A percentile compares a stretch with the other conserved stretches of the same genome.
phyloP scores from a whole-genome alignment of 2,113 vertebrate genomes.

The Hippopotamus amphibius region DNA sequence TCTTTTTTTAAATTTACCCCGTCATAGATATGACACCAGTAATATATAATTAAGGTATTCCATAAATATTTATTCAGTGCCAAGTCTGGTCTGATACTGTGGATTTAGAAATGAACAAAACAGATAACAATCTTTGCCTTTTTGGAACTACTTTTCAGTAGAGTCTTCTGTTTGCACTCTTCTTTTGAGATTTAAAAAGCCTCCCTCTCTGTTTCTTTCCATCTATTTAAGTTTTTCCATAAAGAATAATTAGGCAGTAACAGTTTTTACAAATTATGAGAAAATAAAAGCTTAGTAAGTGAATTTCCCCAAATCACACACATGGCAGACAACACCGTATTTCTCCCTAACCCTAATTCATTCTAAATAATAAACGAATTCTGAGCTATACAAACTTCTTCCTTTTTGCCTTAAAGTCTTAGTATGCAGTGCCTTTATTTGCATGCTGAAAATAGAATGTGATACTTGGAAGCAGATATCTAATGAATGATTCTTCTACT shows the following conservation, averaged over 20 bases:
- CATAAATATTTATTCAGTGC: background rate
- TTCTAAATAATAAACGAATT: background rate
- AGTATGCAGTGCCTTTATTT: background rate
- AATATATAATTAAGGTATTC: background rate
- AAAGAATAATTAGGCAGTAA: background rate
- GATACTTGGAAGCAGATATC: background rate
- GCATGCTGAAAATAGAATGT: background rate
- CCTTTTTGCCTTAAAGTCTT: background rate
- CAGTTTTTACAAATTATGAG: background rate
- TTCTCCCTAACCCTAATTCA: background rate
- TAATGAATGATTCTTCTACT: background rate
- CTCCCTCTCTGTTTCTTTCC: background rate
- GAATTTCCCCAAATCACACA: background rate
- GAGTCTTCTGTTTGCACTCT: background rate
- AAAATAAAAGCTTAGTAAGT: background rate
- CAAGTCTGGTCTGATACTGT: background rate
- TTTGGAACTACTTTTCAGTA: background rate
- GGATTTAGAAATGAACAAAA: background rate
- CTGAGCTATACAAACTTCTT: background rate
- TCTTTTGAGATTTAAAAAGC: conserved; percentile 17
- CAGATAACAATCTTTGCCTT: background rate
- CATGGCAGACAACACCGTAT: background rate
- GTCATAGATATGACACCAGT: background rate
- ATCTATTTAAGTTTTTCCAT: background rate
- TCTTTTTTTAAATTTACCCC: background rate